Percentiles rank a stretch among this genome's conserved stretches.
Conservation (phyloP, 2,888 invertebrate genomes). For the Drosophila putrida region DNA sequence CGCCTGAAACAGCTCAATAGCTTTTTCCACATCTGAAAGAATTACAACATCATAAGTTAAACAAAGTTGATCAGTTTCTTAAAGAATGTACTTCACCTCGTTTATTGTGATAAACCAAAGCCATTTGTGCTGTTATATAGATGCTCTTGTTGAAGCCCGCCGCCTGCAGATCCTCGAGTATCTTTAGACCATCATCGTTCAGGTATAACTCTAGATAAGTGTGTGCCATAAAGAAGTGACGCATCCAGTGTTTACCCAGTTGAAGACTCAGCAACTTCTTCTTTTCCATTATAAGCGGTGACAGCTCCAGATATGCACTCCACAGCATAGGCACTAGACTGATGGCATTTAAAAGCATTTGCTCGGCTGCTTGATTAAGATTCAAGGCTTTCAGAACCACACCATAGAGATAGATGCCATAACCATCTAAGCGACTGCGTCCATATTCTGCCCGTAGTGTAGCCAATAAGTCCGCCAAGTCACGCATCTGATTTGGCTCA, state of each 20-base stretch:
- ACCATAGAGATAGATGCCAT: constrained; percentile 94
- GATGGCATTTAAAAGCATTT: constrained; percentile 92
- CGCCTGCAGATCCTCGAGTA: constrained; percentile 91
- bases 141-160: constrained; percentile 95
- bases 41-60: background rate
- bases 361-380: constrained; percentile 91
- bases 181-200: constrained; percentile 94
- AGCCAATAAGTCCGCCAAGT: constrained; percentile 87
- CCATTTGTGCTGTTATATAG: constrained; percentile 96
- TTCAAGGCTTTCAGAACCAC: constrained; percentile 95
- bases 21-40: constrained; percentile 93
- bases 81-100: constrained; percentile 87
- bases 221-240: constrained; percentile 95
- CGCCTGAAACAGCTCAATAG: constrained; percentile 93
- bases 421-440: constrained; percentile 92
- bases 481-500: constrained; percentile 84
- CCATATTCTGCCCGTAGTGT: constrained; percentile 87
- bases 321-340: constrained; percentile 94
- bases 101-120: constrained; percentile 96
- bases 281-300: constrained; percentile 93
- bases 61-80: background rate
- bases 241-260: constrained; percentile 97
- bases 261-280: constrained; percentile 89
- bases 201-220: constrained; percentile 95
- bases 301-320: constrained; percentile 97